These are phyloP conservation scores for Neoscelio sp. DNA, from an alignment of 2,888 invertebrate genomes.

Conservation along the genomic window DNA sequence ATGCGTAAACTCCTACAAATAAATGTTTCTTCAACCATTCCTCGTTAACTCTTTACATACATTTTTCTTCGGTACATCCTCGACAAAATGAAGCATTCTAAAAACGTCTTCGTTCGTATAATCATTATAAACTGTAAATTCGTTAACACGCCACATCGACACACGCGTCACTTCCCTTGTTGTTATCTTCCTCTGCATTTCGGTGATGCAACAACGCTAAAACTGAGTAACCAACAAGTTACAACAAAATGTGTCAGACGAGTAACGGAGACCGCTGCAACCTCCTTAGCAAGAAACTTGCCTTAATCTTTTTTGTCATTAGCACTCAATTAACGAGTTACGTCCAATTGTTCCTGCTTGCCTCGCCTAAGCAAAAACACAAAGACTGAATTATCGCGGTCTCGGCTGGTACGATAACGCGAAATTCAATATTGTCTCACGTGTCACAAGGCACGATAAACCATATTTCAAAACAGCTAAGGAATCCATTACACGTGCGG, in stretches of 20 bases:
- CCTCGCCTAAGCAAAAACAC: slow-evolving; percentile 10
- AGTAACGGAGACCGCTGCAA: background rate
- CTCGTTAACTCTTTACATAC: too few relatives aligned
- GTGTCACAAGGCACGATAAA: slow-evolving; percentile 15
- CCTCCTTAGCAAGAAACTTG: slow-evolving; percentile 17
- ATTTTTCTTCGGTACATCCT: too few relatives aligned
- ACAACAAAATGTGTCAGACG: background rate
- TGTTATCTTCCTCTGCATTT: too few relatives aligned
- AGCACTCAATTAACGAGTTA: slow-evolving; percentile 70
- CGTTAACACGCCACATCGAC: too few relatives aligned
- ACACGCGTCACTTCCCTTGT: too few relatives aligned
- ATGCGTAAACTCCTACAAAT: too few relatives aligned
- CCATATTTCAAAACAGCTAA: slow-evolving; percentile 15
- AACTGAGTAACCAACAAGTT: too few relatives aligned
- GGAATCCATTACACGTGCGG: slow-evolving; percentile 2
- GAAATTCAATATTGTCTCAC: slow-evolving; percentile 52
- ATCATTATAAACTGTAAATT: too few relatives aligned
- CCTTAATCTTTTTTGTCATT: slow-evolving; percentile 41
- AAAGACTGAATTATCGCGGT: slow-evolving; percentile 47
- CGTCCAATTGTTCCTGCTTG: slow-evolving; percentile 66
- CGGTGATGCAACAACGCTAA: too few relatives aligned
- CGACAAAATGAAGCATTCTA: too few relatives aligned
- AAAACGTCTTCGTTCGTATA: too few relatives aligned
- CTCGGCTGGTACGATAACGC: slow-evolving; percentile 17
- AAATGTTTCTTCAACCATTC: too few relatives aligned